Percentiles rank a stretch among this genome's conserved stretches.
Evolutionary conservation across 2,888 invertebrate genomes (phyloP).

Genomic region (Meta bourneti): DNA sequence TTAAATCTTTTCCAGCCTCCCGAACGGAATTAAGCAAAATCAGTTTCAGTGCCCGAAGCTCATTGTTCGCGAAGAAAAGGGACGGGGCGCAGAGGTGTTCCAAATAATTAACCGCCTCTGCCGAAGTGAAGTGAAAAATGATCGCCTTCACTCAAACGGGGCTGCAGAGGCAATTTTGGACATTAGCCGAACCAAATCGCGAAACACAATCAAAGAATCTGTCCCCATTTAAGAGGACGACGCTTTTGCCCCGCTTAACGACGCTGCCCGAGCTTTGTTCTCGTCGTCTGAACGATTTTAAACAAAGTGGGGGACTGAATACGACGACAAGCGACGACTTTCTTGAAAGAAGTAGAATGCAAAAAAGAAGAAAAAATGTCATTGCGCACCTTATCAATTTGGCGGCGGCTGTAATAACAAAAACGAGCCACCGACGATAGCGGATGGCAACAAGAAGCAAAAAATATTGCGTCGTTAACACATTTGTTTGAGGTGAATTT

Average conservation of each 20-base stretch:
- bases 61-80: constrained; percentile 15
- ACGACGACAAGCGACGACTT: neutral
- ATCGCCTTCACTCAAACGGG: constrained; percentile 25
- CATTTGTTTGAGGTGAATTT: constrained; percentile 66
- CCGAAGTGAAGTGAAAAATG: constrained; percentile 60
- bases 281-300: constrained; percentile 23
- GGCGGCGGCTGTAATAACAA: constrained; percentile 49
- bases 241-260: constrained; percentile 40
- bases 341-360: neutral
- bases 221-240: constrained; percentile 33
- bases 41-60: constrained; percentile 28
- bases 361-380: constrained; percentile 43
- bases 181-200: constrained; percentile 53
- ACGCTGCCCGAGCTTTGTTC: constrained; percentile 51
- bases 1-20: neutral
- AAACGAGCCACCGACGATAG: constrained; percentile 36
- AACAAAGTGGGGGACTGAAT: constrained; percentile 32
- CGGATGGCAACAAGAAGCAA: constrained; percentile 5
- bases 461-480: constrained; percentile 63
- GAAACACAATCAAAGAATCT: constrained; percentile 67
- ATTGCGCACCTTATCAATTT: constrained; percentile 70
- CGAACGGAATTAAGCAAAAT: constrained; percentile 9
- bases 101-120: constrained; percentile 63
- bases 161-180: neutral
- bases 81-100: constrained; percentile 4